These are phyloP conservation scores for Oryzias dopingdopingensis DNA, from an alignment of 2,797 vertebrate genomes.

Conservation along the genomic window DNA sequence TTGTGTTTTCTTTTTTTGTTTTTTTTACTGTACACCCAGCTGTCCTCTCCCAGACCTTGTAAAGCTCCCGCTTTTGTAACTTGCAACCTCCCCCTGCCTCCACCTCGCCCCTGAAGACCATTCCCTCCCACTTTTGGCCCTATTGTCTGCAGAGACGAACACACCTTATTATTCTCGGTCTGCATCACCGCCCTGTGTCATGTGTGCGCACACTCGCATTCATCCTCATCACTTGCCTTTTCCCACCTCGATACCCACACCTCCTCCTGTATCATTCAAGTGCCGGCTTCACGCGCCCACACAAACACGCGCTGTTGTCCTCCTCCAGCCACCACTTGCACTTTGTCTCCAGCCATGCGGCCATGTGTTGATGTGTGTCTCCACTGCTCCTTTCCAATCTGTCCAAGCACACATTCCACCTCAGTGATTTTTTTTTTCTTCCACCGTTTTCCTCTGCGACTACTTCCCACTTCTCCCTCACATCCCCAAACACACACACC, in stretches of 20 bases:
- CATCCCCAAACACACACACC: slow-evolving; percentile 29
- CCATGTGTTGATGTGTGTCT: slow-evolving; percentile 49
- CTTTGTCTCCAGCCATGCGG: slow-evolving; percentile 46
- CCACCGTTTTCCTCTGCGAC: slow-evolving; percentile 17
- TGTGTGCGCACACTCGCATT: slow-evolving; percentile 37
- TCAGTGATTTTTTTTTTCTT: slow-evolving; percentile 29
- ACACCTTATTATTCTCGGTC: slow-evolving; percentile 52
- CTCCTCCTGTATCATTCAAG: slow-evolving; percentile 15
- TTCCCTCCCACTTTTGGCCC: slow-evolving; percentile 35
- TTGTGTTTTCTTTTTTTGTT: slow-evolving; percentile 22
- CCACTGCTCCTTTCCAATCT: slow-evolving; percentile 52
- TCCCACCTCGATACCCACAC: slow-evolving; percentile 35
- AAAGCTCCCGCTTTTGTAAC: slow-evolving; percentile 6
- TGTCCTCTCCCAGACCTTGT: slow-evolving; percentile 43
- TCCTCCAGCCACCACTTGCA: slow-evolving; percentile 46
- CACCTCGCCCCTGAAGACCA: slow-evolving; percentile 11
- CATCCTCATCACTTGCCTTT: slow-evolving; percentile 55
- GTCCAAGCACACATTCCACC: slow-evolving; percentile 40
- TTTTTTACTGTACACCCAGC: slow-evolving; percentile 45
- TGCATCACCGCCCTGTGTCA: slow-evolving; percentile 42
- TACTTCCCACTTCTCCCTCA: slow-evolving; percentile 14
- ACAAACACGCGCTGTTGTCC: slow-evolving; percentile 18
- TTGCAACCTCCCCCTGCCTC: neutral
- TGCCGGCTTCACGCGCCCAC: slow-evolving; percentile 7
- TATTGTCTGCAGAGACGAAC: slow-evolving; percentile 49